Conservation (phyloP, 1,140 invertebrate genomes). For the Pogonomyrmex californicus region DNA sequence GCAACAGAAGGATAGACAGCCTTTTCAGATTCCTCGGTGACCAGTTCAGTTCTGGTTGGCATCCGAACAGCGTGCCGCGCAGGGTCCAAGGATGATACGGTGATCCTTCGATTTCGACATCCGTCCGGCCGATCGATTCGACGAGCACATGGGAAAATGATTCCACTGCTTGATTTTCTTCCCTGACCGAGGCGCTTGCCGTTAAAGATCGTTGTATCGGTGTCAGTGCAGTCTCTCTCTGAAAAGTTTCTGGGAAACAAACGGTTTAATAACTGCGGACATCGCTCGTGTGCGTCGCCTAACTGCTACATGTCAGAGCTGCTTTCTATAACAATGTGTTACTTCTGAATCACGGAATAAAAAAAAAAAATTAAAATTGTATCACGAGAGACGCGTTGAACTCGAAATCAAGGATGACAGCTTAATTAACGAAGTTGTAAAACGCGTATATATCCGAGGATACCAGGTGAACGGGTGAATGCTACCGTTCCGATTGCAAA, state of each 20-base stretch:
- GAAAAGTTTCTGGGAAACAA: constrained; percentile 20
- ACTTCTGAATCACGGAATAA: neutral
- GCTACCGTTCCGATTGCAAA: constrained; percentile 3
- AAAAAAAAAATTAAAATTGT: neutral
- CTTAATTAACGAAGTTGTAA: neutral
- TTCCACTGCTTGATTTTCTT: neutral
- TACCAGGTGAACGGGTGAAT: constrained; percentile 27
- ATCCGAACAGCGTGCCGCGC: constrained; percentile 67
- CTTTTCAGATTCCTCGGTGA: constrained; percentile 78
- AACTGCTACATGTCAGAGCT: neutral
- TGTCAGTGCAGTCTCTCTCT: neutral
- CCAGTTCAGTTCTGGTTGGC: constrained; percentile 81
- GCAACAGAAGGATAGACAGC: constrained; percentile 76
- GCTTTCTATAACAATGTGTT: neutral
- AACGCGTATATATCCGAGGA: neutral
- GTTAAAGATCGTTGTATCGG: neutral
- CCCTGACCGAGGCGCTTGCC: neutral
- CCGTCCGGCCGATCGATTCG: neutral
- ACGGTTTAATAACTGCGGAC: constrained; percentile 1
- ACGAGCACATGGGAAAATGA: neutral
- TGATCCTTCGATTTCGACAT: neutral
- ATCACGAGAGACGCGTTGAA: neutral
- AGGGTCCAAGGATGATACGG: constrained; percentile 1
- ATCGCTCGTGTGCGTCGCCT: constrained; percentile 11
- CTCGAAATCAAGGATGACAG: neutral